phyloP scores from a whole-genome alignment of 2,888 invertebrate genomes.

The Drosophila recens region DNA sequence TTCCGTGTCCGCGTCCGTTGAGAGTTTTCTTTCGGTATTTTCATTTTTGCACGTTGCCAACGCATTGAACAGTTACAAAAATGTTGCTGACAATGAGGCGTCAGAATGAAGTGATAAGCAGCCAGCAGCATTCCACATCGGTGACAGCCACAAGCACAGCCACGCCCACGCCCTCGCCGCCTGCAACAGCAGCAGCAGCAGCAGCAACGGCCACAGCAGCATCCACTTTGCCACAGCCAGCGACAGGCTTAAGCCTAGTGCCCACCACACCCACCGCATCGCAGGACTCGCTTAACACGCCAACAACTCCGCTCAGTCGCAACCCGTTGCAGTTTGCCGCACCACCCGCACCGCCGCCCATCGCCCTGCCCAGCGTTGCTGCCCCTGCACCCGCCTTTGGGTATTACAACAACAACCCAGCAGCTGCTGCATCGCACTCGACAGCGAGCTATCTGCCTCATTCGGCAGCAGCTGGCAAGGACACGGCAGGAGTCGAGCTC shows the following conservation, averaged over 20 bases:
- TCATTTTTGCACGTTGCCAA: slow-evolving; percentile 34
- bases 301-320: slow-evolving; percentile 79
- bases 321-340: slow-evolving; percentile 69
- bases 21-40: slow-evolving; percentile 20
- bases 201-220: slow-evolving; percentile 11
- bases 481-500: slow-evolving; percentile 74
- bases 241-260: slow-evolving; percentile 33
- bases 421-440: slow-evolving; percentile 9
- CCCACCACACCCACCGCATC: slow-evolving; percentile 25
- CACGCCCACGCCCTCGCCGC: slow-evolving; percentile 56
- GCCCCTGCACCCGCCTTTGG: slow-evolving; percentile 45
- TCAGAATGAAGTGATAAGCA: slow-evolving; percentile 88
- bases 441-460: slow-evolving; percentile 40
- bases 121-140: slow-evolving; percentile 70
- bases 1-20: slow-evolving; percentile 28
- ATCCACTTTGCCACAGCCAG: slow-evolving; percentile 15
- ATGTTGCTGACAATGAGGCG: slow-evolving; percentile 91
- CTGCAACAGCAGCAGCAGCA: slow-evolving; percentile 32
- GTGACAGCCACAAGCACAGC: slow-evolving; percentile 51
- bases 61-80: slow-evolving; percentile 68
- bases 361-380: slow-evolving; percentile 39
- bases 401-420: slow-evolving; percentile 49
- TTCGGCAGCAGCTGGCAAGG: slow-evolving; percentile 21
- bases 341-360: slow-evolving; percentile 59
- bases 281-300: slow-evolving; percentile 81